These are phyloP conservation scores for Plebejus melissa DNA, from an alignment of 2,888 invertebrate genomes.

Conservation along the genomic window DNA sequence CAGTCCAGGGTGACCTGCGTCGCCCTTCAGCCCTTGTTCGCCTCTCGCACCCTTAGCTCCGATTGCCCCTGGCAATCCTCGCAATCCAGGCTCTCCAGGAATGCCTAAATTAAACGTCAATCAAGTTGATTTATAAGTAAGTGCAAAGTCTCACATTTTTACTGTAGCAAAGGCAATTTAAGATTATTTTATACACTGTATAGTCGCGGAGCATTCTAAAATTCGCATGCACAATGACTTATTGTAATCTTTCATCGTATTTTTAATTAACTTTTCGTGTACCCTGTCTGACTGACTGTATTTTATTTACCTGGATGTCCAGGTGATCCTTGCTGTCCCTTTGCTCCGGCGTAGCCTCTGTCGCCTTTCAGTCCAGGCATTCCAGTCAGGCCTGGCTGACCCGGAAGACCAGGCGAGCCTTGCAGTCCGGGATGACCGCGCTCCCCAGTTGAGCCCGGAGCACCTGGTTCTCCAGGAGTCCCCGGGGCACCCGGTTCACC, in stretches of 20 bases:
- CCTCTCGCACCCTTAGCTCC: conserved; percentile 88
- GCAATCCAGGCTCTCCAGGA: conserved; percentile 81
- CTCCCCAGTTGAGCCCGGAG: conserved; percentile 86
- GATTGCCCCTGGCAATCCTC: conserved; percentile 80
- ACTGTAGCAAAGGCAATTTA: no score
- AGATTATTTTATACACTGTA: no score
- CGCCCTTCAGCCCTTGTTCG: conserved; percentile 87
- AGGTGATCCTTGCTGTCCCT: conserved; percentile 85
- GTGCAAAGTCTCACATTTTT: no score
- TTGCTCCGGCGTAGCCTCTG: conserved; percentile 83
- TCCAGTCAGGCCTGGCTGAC: conserved; percentile 83
- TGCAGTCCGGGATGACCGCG: conserved; percentile 85
- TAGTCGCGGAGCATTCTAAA: no score
- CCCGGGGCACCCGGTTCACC: conserved; percentile 88
- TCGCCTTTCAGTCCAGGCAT: conserved; percentile 86
- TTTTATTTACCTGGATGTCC: conserved; percentile 77
- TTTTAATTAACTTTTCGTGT: no score
- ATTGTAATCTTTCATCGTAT: no score
- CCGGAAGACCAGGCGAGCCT: conserved; percentile 84
- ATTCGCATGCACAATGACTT: no score
- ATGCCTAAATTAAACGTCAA: conserved; percentile 60
- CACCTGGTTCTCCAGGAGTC: conserved; percentile 83
- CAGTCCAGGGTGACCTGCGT: conserved; percentile 85
- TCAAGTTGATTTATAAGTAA: no score
- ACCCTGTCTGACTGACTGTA: no score